These are phyloP conservation scores for Leptinotarsa peninsularis DNA, from an alignment of 2,888 invertebrate genomes.

Conservation along the genomic window DNA sequence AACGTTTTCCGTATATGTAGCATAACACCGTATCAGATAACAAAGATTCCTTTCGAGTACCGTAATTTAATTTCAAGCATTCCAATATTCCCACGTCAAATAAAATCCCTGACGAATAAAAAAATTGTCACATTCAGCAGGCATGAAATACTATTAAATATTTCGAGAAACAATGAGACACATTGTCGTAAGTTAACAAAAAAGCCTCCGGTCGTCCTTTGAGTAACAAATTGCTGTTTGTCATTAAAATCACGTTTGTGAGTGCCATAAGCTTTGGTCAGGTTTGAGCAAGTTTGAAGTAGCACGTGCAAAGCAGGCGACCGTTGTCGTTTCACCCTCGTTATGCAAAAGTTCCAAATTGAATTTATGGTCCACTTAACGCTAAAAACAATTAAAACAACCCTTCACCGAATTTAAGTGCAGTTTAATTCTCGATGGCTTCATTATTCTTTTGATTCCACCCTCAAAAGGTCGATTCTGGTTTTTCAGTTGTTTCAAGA, in stretches of 20 bases:
- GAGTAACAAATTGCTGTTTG: constrained; percentile 47
- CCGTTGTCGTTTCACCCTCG: constrained; percentile 46
- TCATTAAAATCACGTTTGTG: constrained; percentile 55
- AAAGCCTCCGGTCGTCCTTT: constrained; percentile 14
- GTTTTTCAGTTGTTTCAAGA: background rate
- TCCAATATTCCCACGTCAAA: too few relatives aligned
- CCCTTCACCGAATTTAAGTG: constrained; percentile 46
- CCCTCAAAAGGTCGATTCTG: constrained; percentile 16
- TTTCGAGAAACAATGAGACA: constrained; percentile 22
- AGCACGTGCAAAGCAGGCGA: constrained; percentile 48
- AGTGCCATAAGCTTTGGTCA: constrained; percentile 51
- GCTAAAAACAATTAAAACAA: constrained; percentile 55
- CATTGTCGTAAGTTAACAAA: constrained; percentile 20
- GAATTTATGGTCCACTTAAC: constrained; percentile 56
- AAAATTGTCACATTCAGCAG: too few relatives aligned
- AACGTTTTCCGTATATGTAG: too few relatives aligned
- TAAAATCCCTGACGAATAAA: too few relatives aligned
- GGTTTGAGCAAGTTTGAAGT: constrained; percentile 49
- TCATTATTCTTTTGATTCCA: constrained; percentile 41
- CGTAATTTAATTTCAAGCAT: too few relatives aligned
- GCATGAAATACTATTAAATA: background rate
- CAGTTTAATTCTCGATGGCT: constrained; percentile 44
- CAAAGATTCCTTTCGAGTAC: too few relatives aligned
- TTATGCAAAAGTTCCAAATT: constrained; percentile 57
- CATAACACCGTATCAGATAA: too few relatives aligned